phyloP scores from a whole-genome alignment of 2,113 vertebrate genomes.

The Polypterus bichir region DNA sequence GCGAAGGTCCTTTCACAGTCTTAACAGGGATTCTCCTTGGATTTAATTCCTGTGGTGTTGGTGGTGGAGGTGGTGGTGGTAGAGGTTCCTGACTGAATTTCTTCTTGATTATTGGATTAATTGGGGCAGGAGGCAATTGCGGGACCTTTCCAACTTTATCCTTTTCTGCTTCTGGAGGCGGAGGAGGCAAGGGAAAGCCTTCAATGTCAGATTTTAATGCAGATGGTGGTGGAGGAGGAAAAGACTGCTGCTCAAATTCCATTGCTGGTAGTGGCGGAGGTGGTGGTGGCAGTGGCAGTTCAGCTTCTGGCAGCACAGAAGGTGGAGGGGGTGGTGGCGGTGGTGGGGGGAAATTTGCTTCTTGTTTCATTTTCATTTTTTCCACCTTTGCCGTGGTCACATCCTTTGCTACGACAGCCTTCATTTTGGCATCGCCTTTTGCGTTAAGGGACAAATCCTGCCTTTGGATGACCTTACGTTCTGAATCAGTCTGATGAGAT shows the following conservation, averaged over 20 bases:
- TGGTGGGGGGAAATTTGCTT: slow-evolving; percentile 48
- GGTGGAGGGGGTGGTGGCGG: slow-evolving; percentile 46
- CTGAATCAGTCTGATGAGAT: no score
- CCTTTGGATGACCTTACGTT: slow-evolving; percentile 24
- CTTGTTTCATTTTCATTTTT: slow-evolving; percentile 39
- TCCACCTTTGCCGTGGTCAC: slow-evolving; percentile 30
- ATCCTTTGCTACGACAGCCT: neutral
- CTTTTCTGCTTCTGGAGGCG: slow-evolving; percentile 48
- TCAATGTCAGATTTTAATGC: slow-evolving; percentile 47
- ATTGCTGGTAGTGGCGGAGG: slow-evolving; percentile 42
- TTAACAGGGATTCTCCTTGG: slow-evolving; percentile 45
- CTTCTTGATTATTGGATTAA: slow-evolving; percentile 19
- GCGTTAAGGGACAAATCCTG: slow-evolving; percentile 24
- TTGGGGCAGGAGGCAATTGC: slow-evolving; percentile 38
- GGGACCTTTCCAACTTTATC: slow-evolving; percentile 44
- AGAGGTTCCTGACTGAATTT: slow-evolving; percentile 37
- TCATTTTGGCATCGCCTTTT: neutral
- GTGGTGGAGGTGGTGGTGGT: slow-evolving; percentile 32
- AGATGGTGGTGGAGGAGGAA: slow-evolving; percentile 26
- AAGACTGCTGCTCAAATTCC: slow-evolving; percentile 31
- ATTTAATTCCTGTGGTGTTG: slow-evolving; percentile 47
- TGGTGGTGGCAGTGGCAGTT: slow-evolving; percentile 66
- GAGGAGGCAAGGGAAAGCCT: slow-evolving; percentile 49
- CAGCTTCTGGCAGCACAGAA: slow-evolving; percentile 39
- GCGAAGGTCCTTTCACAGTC: slow-evolving; percentile 35